These are phyloP conservation scores for Oncorhynchus nerka DNA, from an alignment of 2,113 vertebrate species.

Conservation along the genomic window DNA sequence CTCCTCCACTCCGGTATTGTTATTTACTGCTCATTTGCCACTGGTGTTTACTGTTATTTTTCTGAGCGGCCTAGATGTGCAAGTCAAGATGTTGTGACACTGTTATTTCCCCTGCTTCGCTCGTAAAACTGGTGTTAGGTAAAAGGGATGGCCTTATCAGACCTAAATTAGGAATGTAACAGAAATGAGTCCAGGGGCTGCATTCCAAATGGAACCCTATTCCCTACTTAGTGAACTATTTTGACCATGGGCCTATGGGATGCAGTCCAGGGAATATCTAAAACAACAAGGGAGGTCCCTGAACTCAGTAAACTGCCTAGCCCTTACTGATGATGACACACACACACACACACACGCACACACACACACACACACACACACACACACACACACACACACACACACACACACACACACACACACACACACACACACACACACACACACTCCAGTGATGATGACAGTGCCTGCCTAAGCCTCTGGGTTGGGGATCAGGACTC, in stretches of 20 bases:
- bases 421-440: no score
- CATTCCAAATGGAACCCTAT: no score
- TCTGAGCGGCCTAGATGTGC: not conserved
- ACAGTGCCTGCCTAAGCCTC: slow-evolving; percentile 29
- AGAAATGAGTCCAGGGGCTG: slow-evolving; percentile 18
- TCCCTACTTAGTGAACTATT: no score
- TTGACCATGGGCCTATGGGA: no score
- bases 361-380: no score
- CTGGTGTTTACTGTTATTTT: no score
- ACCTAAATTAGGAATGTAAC: slow-evolving; percentile 10
- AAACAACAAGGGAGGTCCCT: no score
- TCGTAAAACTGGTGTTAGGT: slow-evolving; percentile 32
- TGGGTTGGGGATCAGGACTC: slow-evolving; percentile 16
- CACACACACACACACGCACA: not conserved
- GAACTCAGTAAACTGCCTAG: no score
- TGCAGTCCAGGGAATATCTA: no score
- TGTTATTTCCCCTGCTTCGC: slow-evolving; percentile 36
- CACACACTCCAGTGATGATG: slow-evolving; percentile 9
- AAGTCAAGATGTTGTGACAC: slow-evolving; percentile 34
- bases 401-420: no score
- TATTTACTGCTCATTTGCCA: not conserved
- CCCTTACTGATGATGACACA: no score
- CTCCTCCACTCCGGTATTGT: not conserved
- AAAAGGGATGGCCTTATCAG: slow-evolving; percentile 51
- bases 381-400: no score